Conservation (phyloP, 2,888 invertebrate species). For the Pyrgus malvae region DNA sequence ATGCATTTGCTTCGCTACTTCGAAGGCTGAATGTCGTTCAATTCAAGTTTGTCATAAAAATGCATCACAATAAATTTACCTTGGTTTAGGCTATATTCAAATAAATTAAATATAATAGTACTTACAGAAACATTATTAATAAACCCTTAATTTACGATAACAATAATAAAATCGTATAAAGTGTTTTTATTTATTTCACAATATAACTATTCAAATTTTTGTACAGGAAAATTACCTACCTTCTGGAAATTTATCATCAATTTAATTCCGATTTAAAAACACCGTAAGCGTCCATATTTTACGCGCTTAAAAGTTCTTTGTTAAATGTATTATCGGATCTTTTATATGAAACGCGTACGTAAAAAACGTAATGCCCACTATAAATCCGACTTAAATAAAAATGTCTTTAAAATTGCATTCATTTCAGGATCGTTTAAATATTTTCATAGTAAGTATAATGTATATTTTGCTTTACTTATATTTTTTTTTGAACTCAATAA, state of each 20-base stretch:
- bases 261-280: neutral
- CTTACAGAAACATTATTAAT: too few relatives aligned
- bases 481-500: too few relatives aligned
- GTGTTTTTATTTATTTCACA: too few relatives aligned
- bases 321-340: neutral
- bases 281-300: constrained; percentile 5
- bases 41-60: too few relatives aligned
- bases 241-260: neutral
- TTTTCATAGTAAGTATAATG: neutral
- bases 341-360: neutral
- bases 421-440: neutral
- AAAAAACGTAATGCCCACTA: constrained; percentile 8
- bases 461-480: neutral
- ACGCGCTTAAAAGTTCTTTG: constrained; percentile 6
- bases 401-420: neutral
- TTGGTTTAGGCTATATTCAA: too few relatives aligned
- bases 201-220: neutral
- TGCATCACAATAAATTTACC: too few relatives aligned
- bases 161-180: too few relatives aligned
- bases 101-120: too few relatives aligned
- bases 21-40: too few relatives aligned
- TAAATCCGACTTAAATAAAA: constrained; percentile 6
- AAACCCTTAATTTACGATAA: too few relatives aligned
- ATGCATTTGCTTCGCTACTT: too few relatives aligned
- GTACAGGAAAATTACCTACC: neutral